Conservation (phyloP, 2,113 vertebrate species). For the Apteryx owenii region DNA sequence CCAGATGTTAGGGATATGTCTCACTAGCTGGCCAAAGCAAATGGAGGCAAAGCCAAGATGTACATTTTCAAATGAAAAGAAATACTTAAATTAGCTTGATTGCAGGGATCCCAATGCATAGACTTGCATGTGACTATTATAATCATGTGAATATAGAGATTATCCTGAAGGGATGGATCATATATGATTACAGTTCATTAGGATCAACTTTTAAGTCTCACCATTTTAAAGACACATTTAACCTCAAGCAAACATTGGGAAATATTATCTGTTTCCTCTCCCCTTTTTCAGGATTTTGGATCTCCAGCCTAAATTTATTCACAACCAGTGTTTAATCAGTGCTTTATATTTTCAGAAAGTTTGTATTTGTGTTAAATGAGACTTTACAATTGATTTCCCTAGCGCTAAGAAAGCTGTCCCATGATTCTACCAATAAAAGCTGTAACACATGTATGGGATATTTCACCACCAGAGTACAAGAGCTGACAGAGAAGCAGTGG, state of each 20-base stretch:
- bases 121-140: background rate
- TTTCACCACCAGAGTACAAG: background rate
- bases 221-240: background rate
- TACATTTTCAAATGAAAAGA: constrained; percentile 44
- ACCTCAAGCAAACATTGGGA: background rate
- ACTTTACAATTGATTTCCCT: background rate
- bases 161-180: background rate
- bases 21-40: constrained; percentile 47
- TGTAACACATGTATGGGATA: background rate
- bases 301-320: background rate
- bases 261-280: fast-evolving
- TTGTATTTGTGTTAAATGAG: background rate
- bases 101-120: background rate
- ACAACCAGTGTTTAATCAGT: background rate
- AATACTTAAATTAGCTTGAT: constrained; percentile 23
- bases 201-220: background rate
- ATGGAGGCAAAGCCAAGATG: constrained; percentile 9
- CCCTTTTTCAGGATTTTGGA: background rate
- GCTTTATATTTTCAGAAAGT: background rate
- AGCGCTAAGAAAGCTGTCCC: background rate
- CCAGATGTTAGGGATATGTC: constrained; percentile 51
- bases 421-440: background rate
- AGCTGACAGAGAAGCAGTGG: background rate
- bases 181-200: constrained; percentile 13
- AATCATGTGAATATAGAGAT: background rate